Evolutionary conservation across 2,888 invertebrate genomes (phyloP), one percentile per base, ranked within the genome.

Genomic region (Exephanes ischioxanthus): DNA sequence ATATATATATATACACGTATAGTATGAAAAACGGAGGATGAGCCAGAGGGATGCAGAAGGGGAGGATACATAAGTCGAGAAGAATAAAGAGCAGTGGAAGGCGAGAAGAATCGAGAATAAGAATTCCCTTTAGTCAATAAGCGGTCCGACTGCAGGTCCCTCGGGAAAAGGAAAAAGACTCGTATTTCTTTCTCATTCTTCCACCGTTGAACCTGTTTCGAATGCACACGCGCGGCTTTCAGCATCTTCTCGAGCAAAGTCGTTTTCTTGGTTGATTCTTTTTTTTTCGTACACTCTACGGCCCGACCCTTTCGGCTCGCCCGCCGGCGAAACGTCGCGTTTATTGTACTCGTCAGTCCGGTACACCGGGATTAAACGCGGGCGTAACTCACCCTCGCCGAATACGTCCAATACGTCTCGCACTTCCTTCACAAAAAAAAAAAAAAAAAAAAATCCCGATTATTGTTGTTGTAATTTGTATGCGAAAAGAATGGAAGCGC

Each of bases 121-220:
- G 68, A 22, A 68, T 68, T 68, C 68, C 33, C 73, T 45, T n/a
- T 63, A 33, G 61, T n/a, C 37, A n/a, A 6, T 33, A 33, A 45
- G 22, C 16, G 61, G 53, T 14, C 45, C 16, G 75, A 58, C 55
- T 72, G 80, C 53, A 72, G 80, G 68, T 80, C 73, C 80, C 75
- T 61, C 11, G 22, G 75, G 70, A 75, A 75, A 80, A 48, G 45
- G 41, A 75, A 68, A 68, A 71, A 48, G 37, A 71, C n/a, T 33
- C 53, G 30, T 80, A 19, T 61, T 22, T 75, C 61, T 63, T 33
- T 41, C 41, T 51, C 37, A 7, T 41, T 70, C 48, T 58, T 68
- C 30, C 73, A 41, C n/a, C 26, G 75, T 70, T 73, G 58, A 81
- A 76, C 75, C 81, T 81, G 81, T 81, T 75, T 81, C 70, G 68